A percentile compares a stretch with the other conserved stretches of the same genome.
Conservation (phyloP, 2,888 invertebrate species). For the Seira sanloemensis region DNA sequence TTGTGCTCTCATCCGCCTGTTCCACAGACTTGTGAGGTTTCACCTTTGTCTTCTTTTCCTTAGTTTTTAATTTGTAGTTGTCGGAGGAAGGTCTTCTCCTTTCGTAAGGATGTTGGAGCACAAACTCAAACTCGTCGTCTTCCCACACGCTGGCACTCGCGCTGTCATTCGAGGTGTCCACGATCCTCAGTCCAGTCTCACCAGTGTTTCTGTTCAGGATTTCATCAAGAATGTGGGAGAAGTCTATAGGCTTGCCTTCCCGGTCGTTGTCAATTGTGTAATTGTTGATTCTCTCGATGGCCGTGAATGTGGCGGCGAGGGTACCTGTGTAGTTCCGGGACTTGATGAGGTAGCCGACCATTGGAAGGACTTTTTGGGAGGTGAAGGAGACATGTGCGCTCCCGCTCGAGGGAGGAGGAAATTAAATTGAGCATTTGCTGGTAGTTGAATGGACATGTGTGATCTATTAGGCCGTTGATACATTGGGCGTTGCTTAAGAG, state of each 20-base stretch:
- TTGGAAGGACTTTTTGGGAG: conserved; percentile 52
- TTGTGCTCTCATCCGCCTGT: conserved; percentile 14
- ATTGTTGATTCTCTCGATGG: conserved; percentile 64
- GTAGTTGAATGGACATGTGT: conserved; percentile 61
- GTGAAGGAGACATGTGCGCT: conserved; percentile 47
- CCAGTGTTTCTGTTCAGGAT: conserved; percentile 55
- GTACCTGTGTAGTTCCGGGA: conserved; percentile 64
- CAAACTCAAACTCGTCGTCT: conserved; percentile 67
- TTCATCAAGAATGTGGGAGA: conserved; percentile 61
- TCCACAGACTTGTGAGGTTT: background rate
- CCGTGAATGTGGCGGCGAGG: conserved; percentile 53
- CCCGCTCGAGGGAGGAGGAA: conserved; percentile 49
- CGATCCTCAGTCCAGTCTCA: conserved; percentile 52
- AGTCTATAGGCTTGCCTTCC: conserved; percentile 50
- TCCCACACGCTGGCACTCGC: conserved; percentile 60
- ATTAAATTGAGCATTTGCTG: conserved; percentile 60
- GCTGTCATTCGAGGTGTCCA: conserved; percentile 61
- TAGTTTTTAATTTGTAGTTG: conserved; percentile 38
- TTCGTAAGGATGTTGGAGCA: conserved; percentile 55
- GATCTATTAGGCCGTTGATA: conserved; percentile 35
- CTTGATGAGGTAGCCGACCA: conserved; percentile 62
- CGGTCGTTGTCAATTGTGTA: conserved; percentile 55
- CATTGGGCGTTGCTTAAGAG: conserved; percentile 50
- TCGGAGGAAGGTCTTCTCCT: conserved; percentile 13
- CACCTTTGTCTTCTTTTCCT: conserved; percentile 38